Base-by-base conservation (phyloP, 35 echinoderm and acorn worm species). In the Ophiothrix spiculata region DNA sequence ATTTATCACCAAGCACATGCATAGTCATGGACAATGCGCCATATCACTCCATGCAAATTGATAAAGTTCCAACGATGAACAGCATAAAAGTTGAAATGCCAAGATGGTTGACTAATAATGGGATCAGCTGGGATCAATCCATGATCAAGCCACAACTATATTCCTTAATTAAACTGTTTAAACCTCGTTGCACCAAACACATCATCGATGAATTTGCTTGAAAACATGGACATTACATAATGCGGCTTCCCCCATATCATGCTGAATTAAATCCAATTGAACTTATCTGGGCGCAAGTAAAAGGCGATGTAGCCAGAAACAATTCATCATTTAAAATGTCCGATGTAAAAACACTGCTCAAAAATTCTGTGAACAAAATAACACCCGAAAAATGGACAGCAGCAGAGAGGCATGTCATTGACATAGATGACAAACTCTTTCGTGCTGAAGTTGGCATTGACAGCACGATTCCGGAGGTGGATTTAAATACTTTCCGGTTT, bases 21-120 rank as follows among this genome's bases (percentile, higher is more conserved):
- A 69, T 69, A 15, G 29, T 69, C 8, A 69, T 69, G 60, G 60
- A 69, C 29, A 69, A 69, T 69, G 60, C 60, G 17, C 60, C 60
- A 15, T 69, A 69, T 28, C 60, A 69, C 29, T 12, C 6, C 25
- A 69, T 69, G 60, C 2, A 25, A 6, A 25, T 69, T 25, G 60
- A 69, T 28, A 69, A 69, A 69, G 23, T n/a, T 69, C 60, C 60
- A n/a, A 69, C 60, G n/a, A n/a, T n/a, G n/a, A 69, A 69, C 23
- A 69, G 16, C 60, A 15, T 12, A 25, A 69, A 69, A 69, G 4
- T 28, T 12, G 60, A 69, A 69, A 12, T 69, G 60, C 60, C 17
- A 28, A 28, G 29, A 69, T 69, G 60, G 60, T 25, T 69, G 6
- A 15, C 60, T 12, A 69, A 6, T 25, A 69, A 69, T 69, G 29